phyloP scores from a whole-genome alignment of 1,140 invertebrate species.

The Daktulosphaira vitifoliae region DNA sequence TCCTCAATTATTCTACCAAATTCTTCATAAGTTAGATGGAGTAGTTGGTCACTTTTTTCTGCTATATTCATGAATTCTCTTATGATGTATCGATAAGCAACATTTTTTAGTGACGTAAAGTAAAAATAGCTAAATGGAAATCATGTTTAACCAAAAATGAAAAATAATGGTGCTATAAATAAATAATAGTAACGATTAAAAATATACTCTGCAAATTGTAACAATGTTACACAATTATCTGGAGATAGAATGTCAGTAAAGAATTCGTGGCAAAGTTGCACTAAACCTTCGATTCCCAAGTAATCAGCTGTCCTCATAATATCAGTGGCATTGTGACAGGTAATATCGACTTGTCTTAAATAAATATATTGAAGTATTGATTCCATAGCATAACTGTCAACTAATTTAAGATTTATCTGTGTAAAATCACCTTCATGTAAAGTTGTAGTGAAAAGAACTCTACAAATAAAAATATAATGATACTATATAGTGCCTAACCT shows the following conservation, averaged over 20 bases:
- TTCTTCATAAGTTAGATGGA: constrained; percentile 59
- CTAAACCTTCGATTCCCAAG: constrained; percentile 65
- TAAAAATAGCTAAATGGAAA: constrained; percentile 54
- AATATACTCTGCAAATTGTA: constrained; percentile 58
- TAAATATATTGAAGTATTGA: constrained; percentile 74
- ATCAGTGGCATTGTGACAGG: constrained; percentile 64
- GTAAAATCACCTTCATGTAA: constrained; percentile 57
- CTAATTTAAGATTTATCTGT: constrained; percentile 62
- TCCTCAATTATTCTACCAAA: constrained; percentile 59
- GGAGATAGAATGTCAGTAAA: constrained; percentile 54
- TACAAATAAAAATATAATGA: constrained; percentile 39
- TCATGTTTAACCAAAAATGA: background rate
- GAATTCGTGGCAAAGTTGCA: constrained; percentile 67
- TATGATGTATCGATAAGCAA: constrained; percentile 61
- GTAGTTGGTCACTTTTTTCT: constrained; percentile 59
- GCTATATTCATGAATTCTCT: constrained; percentile 58
- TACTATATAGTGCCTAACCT: background rate
- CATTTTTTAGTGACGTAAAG: constrained; percentile 53
- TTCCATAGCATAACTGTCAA: constrained; percentile 64
- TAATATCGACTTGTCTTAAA: constrained; percentile 58
- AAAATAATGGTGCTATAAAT: background rate
- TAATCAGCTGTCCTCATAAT: constrained; percentile 68
- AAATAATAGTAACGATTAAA: background rate
- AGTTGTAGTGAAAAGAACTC: constrained; percentile 74
- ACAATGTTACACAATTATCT: constrained; percentile 71